phyloP scores from a whole-genome alignment of 2,113 vertebrate genomes.

The Thalassarche chlororhynchos region DNA sequence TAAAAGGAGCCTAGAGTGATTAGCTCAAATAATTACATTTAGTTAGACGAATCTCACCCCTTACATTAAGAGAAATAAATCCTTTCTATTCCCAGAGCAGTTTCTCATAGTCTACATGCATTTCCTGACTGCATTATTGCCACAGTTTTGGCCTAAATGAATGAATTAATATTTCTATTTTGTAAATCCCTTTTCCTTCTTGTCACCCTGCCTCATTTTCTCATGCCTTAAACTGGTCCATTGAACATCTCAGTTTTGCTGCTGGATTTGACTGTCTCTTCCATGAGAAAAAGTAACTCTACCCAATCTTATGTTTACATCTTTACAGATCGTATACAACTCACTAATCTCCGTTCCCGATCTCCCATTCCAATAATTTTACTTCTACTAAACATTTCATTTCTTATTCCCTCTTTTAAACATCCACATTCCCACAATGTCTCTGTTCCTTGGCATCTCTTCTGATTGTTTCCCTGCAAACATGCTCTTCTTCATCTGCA shows the following conservation, averaged over 20 bases:
- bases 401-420: not conserved
- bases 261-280: not conserved
- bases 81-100: not conserved
- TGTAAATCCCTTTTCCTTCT: not conserved
- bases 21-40: conserved; percentile 36
- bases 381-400: not conserved
- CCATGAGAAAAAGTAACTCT: not conserved
- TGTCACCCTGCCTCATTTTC: not conserved
- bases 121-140: not conserved
- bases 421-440: not conserved
- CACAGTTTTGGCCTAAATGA: not conserved
- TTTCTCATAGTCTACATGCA: not conserved
- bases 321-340: not conserved
- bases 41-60: not conserved
- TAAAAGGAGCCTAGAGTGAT: not conserved
- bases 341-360: not conserved
- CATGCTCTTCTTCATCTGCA: not conserved
- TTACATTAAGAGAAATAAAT: not conserved
- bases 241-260: not conserved
- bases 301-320: not conserved
- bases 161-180: not conserved
- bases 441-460: not conserved
- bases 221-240: not conserved
- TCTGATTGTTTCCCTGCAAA: not conserved
- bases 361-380: not conserved